Evolutionary conservation across 1,140 invertebrate species (phyloP).

Genomic region (Rhysida immarginata): DNA sequence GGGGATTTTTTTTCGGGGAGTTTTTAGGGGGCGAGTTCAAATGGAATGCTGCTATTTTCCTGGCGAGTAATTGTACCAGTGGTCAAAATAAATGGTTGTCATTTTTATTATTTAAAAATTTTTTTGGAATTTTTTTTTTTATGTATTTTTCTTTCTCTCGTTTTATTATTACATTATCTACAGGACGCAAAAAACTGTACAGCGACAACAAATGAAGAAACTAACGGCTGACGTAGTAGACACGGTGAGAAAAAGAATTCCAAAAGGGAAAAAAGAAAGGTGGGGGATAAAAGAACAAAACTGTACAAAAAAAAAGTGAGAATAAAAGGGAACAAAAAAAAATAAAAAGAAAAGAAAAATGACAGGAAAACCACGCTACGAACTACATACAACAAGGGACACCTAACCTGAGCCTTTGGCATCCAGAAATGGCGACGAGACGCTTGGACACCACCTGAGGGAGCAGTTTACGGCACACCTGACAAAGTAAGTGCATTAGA

Average conservation of each 20-base stretch:
- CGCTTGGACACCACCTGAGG: background rate
- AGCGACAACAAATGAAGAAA: background rate
- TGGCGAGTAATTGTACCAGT: no score
- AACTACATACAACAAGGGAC: constrained; percentile 5
- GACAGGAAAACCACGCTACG: constrained; percentile 5
- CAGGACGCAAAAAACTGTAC: background rate
- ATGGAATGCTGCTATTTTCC: no score
- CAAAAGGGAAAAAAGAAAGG: no score
- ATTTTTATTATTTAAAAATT: background rate
- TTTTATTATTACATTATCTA: background rate
- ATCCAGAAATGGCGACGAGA: background rate
- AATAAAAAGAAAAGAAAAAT: no score
- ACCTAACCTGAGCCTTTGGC: background rate
- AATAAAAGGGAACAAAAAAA: no score
- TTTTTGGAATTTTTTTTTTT: background rate
- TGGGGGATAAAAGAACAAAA: no score
- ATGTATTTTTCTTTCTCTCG: background rate
- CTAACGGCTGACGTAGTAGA: no score
- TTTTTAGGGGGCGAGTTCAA: no score
- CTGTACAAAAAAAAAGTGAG: no score
- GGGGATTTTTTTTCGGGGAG: no score
- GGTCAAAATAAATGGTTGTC: no score
- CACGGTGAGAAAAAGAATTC: no score
- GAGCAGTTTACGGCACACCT: background rate
- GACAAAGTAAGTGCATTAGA: constrained; percentile 6